Conservation (phyloP, 2,113 vertebrate genomes). For the Catharus fuscescens region DNA sequence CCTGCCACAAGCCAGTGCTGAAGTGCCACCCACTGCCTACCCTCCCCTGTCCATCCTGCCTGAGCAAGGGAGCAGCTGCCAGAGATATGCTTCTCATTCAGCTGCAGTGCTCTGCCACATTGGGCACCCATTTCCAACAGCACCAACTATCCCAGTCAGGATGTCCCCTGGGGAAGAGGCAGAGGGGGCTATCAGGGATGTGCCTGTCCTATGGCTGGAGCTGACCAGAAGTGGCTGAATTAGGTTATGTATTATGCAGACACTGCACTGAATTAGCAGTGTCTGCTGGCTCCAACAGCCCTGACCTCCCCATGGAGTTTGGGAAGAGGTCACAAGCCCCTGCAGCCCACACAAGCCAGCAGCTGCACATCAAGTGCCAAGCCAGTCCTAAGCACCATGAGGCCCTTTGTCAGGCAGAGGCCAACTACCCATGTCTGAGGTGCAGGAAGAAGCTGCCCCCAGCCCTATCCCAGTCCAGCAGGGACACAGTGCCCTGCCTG, state of each 20-base stretch:
- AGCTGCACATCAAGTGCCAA: rapidly evolving
- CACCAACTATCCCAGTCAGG: neutral
- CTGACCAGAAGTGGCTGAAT: neutral
- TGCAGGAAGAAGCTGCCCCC: neutral
- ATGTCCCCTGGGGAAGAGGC: neutral
- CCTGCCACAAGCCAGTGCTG: neutral
- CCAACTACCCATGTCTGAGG: neutral
- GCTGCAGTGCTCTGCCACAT: neutral
- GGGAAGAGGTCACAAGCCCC: neutral
- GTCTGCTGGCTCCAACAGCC: rapidly evolving
- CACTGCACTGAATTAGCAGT: no score
- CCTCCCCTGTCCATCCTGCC: neutral
- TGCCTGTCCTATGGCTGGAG: neutral
- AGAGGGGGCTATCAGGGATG: neutral
- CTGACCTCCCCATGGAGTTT: rapidly evolving
- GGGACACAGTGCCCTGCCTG: neutral
- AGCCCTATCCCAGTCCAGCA: rapidly evolving
- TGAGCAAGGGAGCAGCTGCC: neutral
- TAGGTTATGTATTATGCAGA: no score
- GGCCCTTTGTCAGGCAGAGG: neutral
- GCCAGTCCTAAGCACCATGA: neutral
- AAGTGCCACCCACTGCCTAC: neutral
- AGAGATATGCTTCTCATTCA: neutral
- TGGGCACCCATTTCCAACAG: rapidly evolving
- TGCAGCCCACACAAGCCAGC: rapidly evolving